Conservation (phyloP, 2,113 vertebrate genomes). For the Rhadina sibilatrix region DNA sequence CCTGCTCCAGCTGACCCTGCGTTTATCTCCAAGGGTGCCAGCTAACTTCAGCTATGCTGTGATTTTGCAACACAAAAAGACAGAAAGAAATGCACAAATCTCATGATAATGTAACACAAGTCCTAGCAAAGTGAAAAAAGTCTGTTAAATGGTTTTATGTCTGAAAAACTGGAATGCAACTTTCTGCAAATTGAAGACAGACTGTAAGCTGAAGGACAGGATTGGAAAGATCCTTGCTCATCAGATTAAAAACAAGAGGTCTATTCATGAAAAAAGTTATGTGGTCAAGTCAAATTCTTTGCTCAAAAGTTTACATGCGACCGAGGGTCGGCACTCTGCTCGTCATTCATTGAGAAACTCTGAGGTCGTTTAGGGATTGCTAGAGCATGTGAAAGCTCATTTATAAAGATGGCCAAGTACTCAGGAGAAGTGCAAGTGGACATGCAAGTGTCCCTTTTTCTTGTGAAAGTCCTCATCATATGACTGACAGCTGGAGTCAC, state of each 20-base stretch:
- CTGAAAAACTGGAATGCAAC: slow-evolving; percentile 71
- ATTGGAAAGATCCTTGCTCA: slow-evolving; percentile 75
- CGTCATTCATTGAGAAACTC: background rate
- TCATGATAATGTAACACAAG: slow-evolving; percentile 13
- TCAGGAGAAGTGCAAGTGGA: background rate
- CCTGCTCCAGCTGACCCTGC: background rate
- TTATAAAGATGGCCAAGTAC: background rate
- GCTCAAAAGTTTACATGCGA: background rate
- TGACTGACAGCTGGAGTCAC: slow-evolving; percentile 41
- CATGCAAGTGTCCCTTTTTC: background rate
- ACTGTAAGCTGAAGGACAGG: slow-evolving; percentile 66
- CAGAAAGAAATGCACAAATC: background rate
- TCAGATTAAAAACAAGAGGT: slow-evolving; percentile 77
- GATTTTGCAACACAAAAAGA: background rate
- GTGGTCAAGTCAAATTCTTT: slow-evolving; percentile 66
- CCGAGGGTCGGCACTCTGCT: background rate
- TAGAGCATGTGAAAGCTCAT: background rate
- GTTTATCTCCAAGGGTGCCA: background rate
- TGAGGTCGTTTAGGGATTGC: background rate
- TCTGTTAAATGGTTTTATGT: slow-evolving; percentile 51
- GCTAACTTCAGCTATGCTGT: background rate
- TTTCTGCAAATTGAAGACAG: slow-evolving; percentile 78
- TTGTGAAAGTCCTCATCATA: background rate
- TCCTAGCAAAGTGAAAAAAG: slow-evolving; percentile 39
- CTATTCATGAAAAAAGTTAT: slow-evolving; percentile 71